These are phyloP conservation scores for Agapetus fuscipes DNA, from an alignment of 2,888 invertebrate species.

Conservation along the genomic window DNA sequence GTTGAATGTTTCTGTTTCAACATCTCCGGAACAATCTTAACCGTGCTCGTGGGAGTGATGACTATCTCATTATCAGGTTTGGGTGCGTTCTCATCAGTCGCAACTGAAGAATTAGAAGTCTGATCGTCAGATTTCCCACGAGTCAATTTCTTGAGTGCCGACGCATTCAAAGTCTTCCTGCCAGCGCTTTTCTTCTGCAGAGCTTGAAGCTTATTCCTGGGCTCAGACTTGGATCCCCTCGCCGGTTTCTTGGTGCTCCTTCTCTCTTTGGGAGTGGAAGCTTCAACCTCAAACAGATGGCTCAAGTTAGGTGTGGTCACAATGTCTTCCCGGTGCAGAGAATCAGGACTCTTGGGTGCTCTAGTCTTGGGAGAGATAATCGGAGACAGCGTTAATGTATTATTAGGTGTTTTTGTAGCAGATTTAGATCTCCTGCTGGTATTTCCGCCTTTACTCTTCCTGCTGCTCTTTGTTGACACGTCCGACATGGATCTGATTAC, in stretches of 20 bases:
- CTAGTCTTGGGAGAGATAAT: constrained; percentile 16
- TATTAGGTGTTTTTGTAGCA: constrained; percentile 4
- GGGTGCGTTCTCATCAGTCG: constrained; percentile 22
- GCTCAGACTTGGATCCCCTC: constrained; percentile 4
- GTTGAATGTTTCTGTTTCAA: constrained; percentile 36
- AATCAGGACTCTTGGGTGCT: constrained; percentile 11
- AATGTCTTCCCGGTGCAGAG: constrained; percentile 6
- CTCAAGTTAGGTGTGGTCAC: constrained; percentile 18
- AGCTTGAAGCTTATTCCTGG: constrained; percentile 4
- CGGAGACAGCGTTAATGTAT: constrained; percentile 11
- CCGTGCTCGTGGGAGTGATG: constrained; percentile 35
- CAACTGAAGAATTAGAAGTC: constrained; percentile 24
- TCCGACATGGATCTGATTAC: constrained; percentile 1
- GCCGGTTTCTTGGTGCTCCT: not conserved
- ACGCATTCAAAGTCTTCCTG: not conserved
- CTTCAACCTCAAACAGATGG: constrained; percentile 15
- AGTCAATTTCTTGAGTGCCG: not conserved
- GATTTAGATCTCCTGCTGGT: constrained; percentile 2
- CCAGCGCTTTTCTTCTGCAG: not conserved
- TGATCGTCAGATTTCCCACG: constrained; percentile 23
- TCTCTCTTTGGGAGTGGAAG: constrained; percentile 16
- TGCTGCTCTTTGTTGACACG: constrained; percentile 3
- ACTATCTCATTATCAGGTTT: constrained; percentile 24
- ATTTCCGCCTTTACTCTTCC: not conserved
- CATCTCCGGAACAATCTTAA: constrained; percentile 31